These are phyloP conservation scores for Drosophila auraria DNA, from an alignment of 1,140 invertebrate genomes.

Conservation along the genomic window DNA sequence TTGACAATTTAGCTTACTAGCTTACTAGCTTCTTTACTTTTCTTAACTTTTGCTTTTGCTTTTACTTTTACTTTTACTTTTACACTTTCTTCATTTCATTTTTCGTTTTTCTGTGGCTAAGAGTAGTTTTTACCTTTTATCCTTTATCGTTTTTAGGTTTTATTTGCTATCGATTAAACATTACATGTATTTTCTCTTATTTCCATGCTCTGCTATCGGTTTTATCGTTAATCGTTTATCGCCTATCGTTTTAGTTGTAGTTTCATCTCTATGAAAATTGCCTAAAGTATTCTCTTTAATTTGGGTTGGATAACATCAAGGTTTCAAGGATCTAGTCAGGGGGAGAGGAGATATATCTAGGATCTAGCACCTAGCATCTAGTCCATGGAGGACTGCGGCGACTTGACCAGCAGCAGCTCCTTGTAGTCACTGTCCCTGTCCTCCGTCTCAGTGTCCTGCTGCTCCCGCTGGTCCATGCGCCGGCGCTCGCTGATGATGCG, in stretches of 20 bases:
- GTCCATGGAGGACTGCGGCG: slow-evolving; percentile 80
- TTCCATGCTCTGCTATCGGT: slow-evolving; percentile 19
- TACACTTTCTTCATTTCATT: slow-evolving; percentile 14
- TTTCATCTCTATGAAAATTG: slow-evolving; percentile 61
- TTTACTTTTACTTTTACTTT: slow-evolving; percentile 6
- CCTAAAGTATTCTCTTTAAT: slow-evolving; percentile 52
- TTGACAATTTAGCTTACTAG: slow-evolving; percentile 56
- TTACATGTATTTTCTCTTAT: slow-evolving; percentile 18
- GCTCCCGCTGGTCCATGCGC: slow-evolving; percentile 80
- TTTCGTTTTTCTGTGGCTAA: slow-evolving; percentile 19
- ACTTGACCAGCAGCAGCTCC: slow-evolving; percentile 80
- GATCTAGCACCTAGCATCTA: slow-evolving; percentile 26
- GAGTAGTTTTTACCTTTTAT: slow-evolving; percentile 37
- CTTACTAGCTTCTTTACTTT: background rate
- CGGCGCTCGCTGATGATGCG: slow-evolving; percentile 83
- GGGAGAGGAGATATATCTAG: too few relatives aligned
- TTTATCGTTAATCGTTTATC: slow-evolving; percentile 30
- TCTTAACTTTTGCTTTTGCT: slow-evolving; percentile 1
- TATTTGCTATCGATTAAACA: slow-evolving; percentile 44
- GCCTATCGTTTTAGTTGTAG: slow-evolving; percentile 50
- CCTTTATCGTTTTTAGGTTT: slow-evolving; percentile 24
- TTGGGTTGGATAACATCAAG: slow-evolving; percentile 11
- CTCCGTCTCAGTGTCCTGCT: slow-evolving; percentile 37
- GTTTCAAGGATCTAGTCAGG: background rate
- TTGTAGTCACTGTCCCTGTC: slow-evolving; percentile 80